phyloP scores from a whole-genome alignment of 2,888 invertebrate genomes.

The Oxyscelio sp. region DNA sequence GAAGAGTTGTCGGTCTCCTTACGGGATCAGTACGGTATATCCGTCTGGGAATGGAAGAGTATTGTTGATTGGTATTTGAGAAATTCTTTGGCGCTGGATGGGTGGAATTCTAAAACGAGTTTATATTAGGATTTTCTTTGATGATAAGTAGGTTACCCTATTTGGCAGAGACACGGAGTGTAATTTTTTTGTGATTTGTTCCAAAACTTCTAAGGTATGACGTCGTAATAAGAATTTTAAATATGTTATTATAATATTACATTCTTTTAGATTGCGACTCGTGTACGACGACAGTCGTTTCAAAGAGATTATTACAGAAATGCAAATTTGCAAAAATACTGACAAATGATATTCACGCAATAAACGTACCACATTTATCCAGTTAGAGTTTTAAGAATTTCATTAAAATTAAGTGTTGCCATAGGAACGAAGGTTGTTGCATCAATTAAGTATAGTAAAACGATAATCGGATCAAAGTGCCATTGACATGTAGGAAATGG shows the following conservation, averaged over 20 bases:
- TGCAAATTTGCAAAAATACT: constrained; percentile 27
- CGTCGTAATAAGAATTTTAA: constrained; percentile 28
- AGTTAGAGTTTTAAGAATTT: not conserved
- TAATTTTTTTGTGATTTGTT: constrained; percentile 40
- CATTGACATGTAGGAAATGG: constrained; percentile 6
- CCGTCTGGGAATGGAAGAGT: constrained; percentile 44
- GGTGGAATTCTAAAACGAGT: constrained; percentile 57
- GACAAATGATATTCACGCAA: not conserved
- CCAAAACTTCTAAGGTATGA: constrained; percentile 24
- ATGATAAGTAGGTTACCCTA: constrained; percentile 35
- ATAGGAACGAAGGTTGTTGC: constrained; percentile 8
- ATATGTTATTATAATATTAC: constrained; percentile 43
- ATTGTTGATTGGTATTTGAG: constrained; percentile 64
- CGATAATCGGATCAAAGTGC: not conserved
- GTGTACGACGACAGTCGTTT: constrained; percentile 20
- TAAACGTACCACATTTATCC: no score
- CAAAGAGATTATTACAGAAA: constrained; percentile 53
- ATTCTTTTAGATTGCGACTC: constrained; percentile 23
- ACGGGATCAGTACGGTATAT: constrained; percentile 44
- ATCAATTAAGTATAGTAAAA: no score
- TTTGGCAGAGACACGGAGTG: constrained; percentile 20
- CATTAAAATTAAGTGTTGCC: constrained; percentile 14
- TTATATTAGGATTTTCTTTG: constrained; percentile 36
- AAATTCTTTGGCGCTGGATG: constrained; percentile 33
- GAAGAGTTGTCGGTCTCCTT: no score